phyloP scores from a whole-genome alignment of 2,797 vertebrate genomes.

The Melanotaenia pygmaea region DNA sequence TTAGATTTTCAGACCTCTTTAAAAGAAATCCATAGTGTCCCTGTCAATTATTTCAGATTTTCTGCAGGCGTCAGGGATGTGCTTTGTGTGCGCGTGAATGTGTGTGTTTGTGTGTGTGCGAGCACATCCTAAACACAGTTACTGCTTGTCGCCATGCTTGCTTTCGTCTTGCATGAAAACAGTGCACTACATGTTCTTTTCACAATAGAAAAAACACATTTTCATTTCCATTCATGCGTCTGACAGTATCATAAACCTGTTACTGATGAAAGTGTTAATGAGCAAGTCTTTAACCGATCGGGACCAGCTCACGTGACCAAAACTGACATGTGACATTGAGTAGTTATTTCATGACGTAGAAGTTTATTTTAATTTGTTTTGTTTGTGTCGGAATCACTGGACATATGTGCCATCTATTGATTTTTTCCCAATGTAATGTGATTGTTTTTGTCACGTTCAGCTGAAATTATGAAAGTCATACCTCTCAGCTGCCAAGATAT shows the following conservation, averaged over 20 bases:
- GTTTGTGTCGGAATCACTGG: conserved; percentile 68
- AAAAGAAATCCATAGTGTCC: conserved; percentile 41
- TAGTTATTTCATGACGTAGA: not conserved
- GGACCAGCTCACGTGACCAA: conserved; percentile 55
- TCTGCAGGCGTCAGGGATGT: conserved; percentile 47
- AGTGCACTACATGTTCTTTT: conserved; percentile 45
- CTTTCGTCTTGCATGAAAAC: conserved; percentile 62
- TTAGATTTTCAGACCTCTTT: conserved; percentile 58
- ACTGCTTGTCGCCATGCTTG: conserved; percentile 38
- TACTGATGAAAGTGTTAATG: not conserved
- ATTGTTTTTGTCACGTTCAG: conserved; percentile 21
- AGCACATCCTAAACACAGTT: conserved; percentile 40
- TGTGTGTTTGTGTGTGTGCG: conserved; percentile 19
- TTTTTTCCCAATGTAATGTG: not conserved
- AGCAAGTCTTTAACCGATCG: not conserved
- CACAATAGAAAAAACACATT: not conserved
- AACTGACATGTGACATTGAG: conserved; percentile 6
- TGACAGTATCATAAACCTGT: conserved; percentile 21
- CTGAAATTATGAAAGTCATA: conserved; percentile 7
- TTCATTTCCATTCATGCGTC: conserved; percentile 16
- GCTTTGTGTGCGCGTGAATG: conserved; percentile 4
- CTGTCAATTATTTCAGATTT: conserved; percentile 21
- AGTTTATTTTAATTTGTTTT: not conserved
- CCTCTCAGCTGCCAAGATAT: not conserved
- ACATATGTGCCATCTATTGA: conserved; percentile 65